Base-by-base conservation (phyloP, 2,113 vertebrate genomes). In the Serinus canaria region DNA sequence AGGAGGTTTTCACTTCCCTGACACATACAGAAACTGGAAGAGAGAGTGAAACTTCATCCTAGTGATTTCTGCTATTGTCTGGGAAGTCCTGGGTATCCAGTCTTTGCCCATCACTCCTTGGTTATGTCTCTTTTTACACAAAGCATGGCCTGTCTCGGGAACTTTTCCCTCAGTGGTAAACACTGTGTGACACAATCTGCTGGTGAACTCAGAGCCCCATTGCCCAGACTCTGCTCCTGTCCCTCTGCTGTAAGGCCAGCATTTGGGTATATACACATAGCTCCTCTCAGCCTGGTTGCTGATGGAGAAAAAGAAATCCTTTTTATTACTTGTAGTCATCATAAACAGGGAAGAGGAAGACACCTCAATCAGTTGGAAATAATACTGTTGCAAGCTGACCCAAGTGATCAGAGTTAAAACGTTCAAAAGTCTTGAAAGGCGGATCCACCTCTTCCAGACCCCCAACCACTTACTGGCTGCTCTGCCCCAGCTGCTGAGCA, bases 91-190 rank as follows among this genome's bases (percentile, higher is more conserved):
- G 17, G 9, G 7, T 49, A 43, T 13, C 35, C 46, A 35, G 2
- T 69, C 59, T 89, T 46, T 50, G 19, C 25, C 83, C 20, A 50
- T 8, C 11, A 37, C 10, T 46, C 17, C 12, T 43, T 47, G 31
- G 6, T 56, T 24, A 15, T 11, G 7, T 44, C 22, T 83, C 46
- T 64, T 41, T 41, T 41, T 49, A 87, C n/a, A 53, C 30, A 67
- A 55, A 59, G 35, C 18, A 28, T 10, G 0, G 1, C 10, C 7
- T 33, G 13, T 13, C 30, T 6, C 0, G 0, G 59, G 16, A 80
- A 39, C 6, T 39, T 59, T 28, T 15, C 23, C 59, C 9, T 30
- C 27, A 13, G 41, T 2, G 15, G 22, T 28, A 47, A 63, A 15
- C 35, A 52, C 10, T 2, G 21, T 2, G 5, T 89, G 49, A 60